phyloP scores from a whole-genome alignment of 2,113 vertebrate genomes.

The Chlamydotis undulata region DNA sequence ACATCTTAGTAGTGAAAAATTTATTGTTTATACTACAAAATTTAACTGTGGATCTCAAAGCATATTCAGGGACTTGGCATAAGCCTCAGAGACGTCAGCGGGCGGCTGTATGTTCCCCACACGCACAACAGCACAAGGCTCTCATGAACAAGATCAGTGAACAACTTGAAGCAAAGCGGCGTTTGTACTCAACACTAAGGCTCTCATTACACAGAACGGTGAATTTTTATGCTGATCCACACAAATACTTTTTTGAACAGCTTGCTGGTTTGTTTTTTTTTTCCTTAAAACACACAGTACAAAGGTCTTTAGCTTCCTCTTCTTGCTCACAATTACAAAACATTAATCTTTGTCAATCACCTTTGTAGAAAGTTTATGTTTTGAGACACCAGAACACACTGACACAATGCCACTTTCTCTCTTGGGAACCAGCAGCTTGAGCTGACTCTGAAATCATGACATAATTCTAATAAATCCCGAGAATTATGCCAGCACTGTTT shows the following conservation, averaged over 20 bases:
- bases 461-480: background rate
- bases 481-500: background rate
- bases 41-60: background rate
- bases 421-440: background rate
- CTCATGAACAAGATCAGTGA: background rate
- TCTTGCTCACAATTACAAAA: background rate
- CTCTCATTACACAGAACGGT: background rate
- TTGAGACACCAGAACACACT: background rate
- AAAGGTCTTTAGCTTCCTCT: background rate
- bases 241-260: background rate
- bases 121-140: rapidly evolving
- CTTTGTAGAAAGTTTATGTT: background rate
- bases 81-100: background rate
- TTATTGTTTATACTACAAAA: background rate
- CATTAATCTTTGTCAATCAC: background rate
- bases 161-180: background rate
- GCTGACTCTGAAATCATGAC: background rate
- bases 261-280: background rate
- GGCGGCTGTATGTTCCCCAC: background rate
- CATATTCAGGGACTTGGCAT: background rate
- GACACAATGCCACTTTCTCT: background rate
- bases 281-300: background rate
- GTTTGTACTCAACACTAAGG: background rate
- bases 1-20: background rate
- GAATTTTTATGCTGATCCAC: background rate